These are phyloP conservation scores for Dermatophagoides farinae DNA, from an alignment of 1,140 invertebrate genomes.

Conservation along the genomic window DNA sequence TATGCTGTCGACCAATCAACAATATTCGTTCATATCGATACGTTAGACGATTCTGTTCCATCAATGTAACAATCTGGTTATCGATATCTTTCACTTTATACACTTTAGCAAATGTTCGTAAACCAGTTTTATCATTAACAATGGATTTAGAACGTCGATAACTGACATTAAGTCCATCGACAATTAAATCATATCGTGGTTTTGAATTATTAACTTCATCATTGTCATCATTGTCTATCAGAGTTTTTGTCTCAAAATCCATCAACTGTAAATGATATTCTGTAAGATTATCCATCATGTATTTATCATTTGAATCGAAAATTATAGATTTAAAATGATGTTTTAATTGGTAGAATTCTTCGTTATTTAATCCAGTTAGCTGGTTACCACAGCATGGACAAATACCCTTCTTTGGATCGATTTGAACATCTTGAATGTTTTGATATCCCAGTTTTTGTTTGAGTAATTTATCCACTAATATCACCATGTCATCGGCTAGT, in stretches of 20 bases:
- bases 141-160: neutral
- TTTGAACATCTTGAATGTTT: neutral
- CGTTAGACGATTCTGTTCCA: conserved; percentile 12
- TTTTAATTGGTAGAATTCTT: neutral
- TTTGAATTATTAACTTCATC: neutral
- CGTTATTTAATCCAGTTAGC: neutral
- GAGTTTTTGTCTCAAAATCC: neutral
- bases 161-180: conserved; percentile 7
- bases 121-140: neutral
- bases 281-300: neutral
- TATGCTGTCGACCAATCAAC: conserved; percentile 8
- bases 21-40: neutral
- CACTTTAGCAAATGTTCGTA: neutral
- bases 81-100: conserved; percentile 8
- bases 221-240: neutral
- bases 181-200: conserved; percentile 1
- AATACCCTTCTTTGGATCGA: neutral
- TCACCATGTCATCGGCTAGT: neutral
- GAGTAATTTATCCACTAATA: neutral
- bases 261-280: conserved; percentile 2
- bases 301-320: conserved; percentile 1
- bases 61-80: neutral
- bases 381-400: neutral
- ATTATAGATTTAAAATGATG: neutral
- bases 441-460: neutral